Base-by-base conservation (phyloP, 2,797 vertebrate genomes). In the Cryptoblepharus egeriae region DNA sequence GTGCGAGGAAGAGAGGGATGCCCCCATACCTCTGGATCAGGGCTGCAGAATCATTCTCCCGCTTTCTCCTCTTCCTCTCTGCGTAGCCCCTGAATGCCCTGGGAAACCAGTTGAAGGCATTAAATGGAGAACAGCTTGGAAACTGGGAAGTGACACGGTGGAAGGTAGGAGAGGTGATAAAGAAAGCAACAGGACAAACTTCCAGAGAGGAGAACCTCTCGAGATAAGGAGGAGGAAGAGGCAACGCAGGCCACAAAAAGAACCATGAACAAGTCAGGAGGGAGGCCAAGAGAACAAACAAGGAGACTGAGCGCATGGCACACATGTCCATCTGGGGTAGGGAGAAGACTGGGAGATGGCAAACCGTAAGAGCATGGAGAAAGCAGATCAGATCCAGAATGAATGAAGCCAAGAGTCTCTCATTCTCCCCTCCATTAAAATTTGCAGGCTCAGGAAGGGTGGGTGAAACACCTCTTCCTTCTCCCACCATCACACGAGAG, bases 41-140 rank as follows among this genome's bases (percentile, higher is more conserved):
- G 91, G 96, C 94, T 83, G 98, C 97, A 85, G 97, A 97, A 91
- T 98, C 97, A 94, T 97, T 97, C 92, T 98, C 98, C 93, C 97
- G 96, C 96, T 98, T 99, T 94, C 97, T 96, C 91, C 98, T 97
- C 95, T 99, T 99, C 98, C 95, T 97, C 94, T 99, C 98, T 91
- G 98, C 97, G 97, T 97, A 97, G 96, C 98, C 97, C 90, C 97
- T 98, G 96, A 99, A 98, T 75, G 97, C 98, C 97, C 98, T 99
- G 97, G 95, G 96, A 95, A 97, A 97, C 98, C 92, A 94, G 77
- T 88, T 85, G 63, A 90, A 93, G 93, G 93, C 95, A 95, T 95
- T 95, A 94, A 95, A 84, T 88, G 88, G 15, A 89, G 94, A 26
- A 89, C 58, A 92, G 92, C 89, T 79, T 69, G 28, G 5, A 35